Conservation (phyloP, 2,888 invertebrate genomes). For the Philereme vetulata region DNA sequence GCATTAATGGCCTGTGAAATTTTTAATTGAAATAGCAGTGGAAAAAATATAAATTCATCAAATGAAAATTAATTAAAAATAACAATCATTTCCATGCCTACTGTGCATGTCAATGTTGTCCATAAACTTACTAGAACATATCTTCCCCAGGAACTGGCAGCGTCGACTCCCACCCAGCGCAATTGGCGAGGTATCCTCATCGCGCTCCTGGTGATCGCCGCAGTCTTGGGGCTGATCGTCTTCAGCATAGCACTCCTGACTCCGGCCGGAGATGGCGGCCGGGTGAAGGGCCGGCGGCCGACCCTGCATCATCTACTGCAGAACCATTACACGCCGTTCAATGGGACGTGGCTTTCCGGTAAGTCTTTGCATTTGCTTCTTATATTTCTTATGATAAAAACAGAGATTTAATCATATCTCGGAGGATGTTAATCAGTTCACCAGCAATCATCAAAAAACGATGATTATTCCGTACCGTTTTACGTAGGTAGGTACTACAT, state of each 20-base stretch:
- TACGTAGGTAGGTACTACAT: too few relatives aligned
- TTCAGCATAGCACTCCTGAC: slow-evolving; percentile 96
- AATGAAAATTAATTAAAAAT: too few relatives aligned
- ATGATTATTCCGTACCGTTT: too few relatives aligned
- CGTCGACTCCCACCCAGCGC: slow-evolving; percentile 92
- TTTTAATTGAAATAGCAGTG: too few relatives aligned
- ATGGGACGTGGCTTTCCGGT: slow-evolving; percentile 85
- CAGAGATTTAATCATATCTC: too few relatives aligned
- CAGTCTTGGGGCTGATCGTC: slow-evolving; percentile 94
- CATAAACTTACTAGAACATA: not conserved
- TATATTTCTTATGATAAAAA: too few relatives aligned
- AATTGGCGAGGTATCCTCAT: slow-evolving; percentile 98
- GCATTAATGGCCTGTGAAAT: too few relatives aligned
- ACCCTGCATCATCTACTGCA: slow-evolving; percentile 87
- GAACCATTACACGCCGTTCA: slow-evolving; percentile 86
- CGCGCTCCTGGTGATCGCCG: slow-evolving; percentile 94
- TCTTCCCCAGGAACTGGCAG: slow-evolving; percentile 92
- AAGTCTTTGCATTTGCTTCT: slow-evolving; percentile 24
- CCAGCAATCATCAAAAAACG: too few relatives aligned
- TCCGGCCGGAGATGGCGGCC: slow-evolving; percentile 88
- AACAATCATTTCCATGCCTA: too few relatives aligned
- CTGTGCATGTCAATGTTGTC: too few relatives aligned
- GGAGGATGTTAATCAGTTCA: not conserved
- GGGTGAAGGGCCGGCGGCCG: slow-evolving; percentile 87
- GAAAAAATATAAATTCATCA: too few relatives aligned